phyloP scores from a whole-genome alignment of 2,888 invertebrate species.

The Megastigmus dorsalis region DNA sequence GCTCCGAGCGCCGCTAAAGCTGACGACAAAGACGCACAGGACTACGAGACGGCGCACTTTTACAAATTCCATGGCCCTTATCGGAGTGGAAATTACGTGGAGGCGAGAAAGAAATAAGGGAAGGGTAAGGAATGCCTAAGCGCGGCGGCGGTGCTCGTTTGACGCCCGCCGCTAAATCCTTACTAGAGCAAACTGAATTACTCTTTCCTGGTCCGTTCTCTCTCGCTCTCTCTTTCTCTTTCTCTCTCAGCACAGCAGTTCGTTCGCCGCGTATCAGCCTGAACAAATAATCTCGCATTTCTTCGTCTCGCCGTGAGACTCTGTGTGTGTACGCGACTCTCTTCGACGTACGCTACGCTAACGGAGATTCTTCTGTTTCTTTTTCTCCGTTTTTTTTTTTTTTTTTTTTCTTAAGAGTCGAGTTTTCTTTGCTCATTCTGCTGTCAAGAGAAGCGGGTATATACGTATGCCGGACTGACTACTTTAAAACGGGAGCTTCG shows the following conservation, averaged over 20 bases:
- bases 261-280: not conserved
- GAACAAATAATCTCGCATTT: conserved; percentile 3
- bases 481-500: not conserved
- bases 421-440: conserved; percentile 9
- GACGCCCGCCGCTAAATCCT: conserved; percentile 46
- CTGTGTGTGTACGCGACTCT: conserved; percentile 14
- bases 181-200: conserved; percentile 58
- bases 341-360: not conserved
- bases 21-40: not conserved
- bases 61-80: conserved; percentile 34
- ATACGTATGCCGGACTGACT: not conserved
- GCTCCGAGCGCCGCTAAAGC: conserved; percentile 5
- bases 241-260: no score
- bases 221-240: conserved; percentile 48
- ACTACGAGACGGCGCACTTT: not conserved
- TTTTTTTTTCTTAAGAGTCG: no score
- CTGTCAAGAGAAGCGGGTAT: not conserved
- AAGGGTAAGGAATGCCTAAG: not conserved
- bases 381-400: no score
- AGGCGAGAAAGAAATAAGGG: no score
- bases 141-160: not conserved
- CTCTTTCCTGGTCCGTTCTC: conserved; percentile 58
- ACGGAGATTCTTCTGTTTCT: conserved; percentile 3
- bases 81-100: no score
- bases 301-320: conserved; percentile 15